phyloP scores from a whole-genome alignment of 2,113 vertebrate genomes.

The Prochilodus magdalenae region DNA sequence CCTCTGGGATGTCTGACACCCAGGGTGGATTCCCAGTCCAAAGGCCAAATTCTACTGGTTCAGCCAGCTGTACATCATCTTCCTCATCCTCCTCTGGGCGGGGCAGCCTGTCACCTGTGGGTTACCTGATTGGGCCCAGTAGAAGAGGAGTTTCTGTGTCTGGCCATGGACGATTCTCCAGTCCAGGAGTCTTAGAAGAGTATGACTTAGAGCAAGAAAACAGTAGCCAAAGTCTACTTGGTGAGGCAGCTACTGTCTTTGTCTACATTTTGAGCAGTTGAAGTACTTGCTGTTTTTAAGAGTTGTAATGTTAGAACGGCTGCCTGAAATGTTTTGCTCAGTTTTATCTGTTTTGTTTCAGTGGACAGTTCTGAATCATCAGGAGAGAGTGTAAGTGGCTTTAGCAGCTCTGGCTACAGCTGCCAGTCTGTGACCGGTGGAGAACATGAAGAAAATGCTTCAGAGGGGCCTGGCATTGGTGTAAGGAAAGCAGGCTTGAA shows the following conservation, averaged over 20 bases:
- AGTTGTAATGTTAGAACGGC: neutral
- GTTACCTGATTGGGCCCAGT: constrained; percentile 63
- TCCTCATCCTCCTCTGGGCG: constrained; percentile 73
- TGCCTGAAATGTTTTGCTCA: neutral
- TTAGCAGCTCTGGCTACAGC: constrained; percentile 76
- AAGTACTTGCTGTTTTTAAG: neutral
- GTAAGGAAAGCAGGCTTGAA: constrained; percentile 49
- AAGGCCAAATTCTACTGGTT: constrained; percentile 71
- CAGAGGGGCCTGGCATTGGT: constrained; percentile 53
- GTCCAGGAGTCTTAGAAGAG: constrained; percentile 69
- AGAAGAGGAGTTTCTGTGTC: constrained; percentile 34
- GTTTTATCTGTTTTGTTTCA: constrained; percentile 54
- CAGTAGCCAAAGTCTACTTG: constrained; percentile 70
- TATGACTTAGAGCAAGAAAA: constrained; percentile 75
- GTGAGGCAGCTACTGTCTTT: constrained; percentile 64
- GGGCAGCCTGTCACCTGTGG: constrained; percentile 68
- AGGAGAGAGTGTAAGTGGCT: constrained; percentile 75
- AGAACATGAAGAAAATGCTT: constrained; percentile 68
- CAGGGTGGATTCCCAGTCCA: constrained; percentile 53
- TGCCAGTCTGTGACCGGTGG: constrained; percentile 68
- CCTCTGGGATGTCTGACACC: constrained; percentile 32
- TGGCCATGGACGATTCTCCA: constrained; percentile 56
- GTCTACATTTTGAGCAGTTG: too few species aligned
- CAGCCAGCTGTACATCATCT: constrained; percentile 74
- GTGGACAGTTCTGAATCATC: constrained; percentile 80